Base-by-base conservation (phyloP, 2,113 vertebrate genomes). In the Puntigrus tetrazona region DNA sequence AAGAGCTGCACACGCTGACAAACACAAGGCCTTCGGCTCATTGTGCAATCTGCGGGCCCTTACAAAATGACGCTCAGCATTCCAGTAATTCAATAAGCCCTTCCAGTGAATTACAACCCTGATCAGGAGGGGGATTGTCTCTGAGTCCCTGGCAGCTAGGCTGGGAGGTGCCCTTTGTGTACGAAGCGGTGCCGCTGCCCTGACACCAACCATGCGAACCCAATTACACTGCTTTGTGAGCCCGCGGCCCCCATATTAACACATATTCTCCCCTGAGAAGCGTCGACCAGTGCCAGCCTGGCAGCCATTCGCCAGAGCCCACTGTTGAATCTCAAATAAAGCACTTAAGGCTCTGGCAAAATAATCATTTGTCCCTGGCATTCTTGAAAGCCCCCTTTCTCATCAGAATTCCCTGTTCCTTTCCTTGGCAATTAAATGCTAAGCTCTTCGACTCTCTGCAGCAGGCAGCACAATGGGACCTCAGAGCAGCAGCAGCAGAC, bases 251-350 rank as follows among this genome's bases (percentile, higher is more conserved):
- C 84, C 72, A 34, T 88, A 92, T 92, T 94, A 92, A 91, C 89
- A 93, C 88, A 78, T 84, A 85, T 87, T 87, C 86, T 89, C 90
- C 59, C 88, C 85, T 78, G 88, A 89, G 91, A 92, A 87, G 85
- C 61, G 85, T 90, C 92, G 86, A 91, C 88, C 88, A 87, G 75
- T 88, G 91, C 92, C 91, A 94, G 91, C 81, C 92, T 91, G 90
- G 90, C 92, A 92, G 90, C 77, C 88, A 70, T 67, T 87, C 57
- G 78, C 82, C 86, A 91, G 86, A 90, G 89, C 83, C 91, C 89
- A 88, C 91, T 91, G 91, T 90, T 92, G 92, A 92, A 93, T 95
- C 92, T 91, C 89, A 94, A 94, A 91, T 87, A 93, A 89, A 91
- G 89, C 92, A 93, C 93, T 92, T 93, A 91, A 91, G 87, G 90